Conservation (phyloP, 2,888 invertebrate species). For the Euspilapteryx auroguttella region DNA sequence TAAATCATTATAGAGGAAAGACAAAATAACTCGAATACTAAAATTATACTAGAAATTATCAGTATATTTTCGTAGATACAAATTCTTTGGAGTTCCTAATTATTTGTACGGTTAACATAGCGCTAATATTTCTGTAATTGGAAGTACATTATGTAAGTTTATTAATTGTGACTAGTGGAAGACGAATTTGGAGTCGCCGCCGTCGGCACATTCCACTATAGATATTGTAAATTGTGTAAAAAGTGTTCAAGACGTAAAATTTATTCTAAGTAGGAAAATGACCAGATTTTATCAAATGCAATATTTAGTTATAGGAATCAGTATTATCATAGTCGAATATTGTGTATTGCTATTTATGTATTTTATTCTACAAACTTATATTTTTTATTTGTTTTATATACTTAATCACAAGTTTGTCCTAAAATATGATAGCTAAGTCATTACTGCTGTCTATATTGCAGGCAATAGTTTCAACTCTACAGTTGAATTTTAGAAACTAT, state of each 20-base stretch:
- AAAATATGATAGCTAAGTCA: no score
- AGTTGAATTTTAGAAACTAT: no score
- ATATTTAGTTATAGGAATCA: constrained; percentile 53
- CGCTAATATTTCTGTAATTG: background rate
- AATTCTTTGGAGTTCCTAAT: constrained; percentile 51
- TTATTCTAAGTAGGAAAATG: constrained; percentile 30
- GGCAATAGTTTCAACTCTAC: no score
- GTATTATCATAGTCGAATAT: constrained; percentile 55
- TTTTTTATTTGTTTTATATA: no score
- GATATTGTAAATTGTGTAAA: constrained; percentile 42
- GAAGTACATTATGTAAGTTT: no score
- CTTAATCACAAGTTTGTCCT: no score
- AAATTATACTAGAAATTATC: no score
- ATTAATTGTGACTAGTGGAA: no score
- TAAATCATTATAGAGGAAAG: no score
- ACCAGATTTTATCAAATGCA: constrained; percentile 60
- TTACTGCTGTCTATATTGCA: no score
- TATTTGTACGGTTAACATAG: constrained; percentile 15
- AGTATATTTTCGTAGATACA: constrained; percentile 15
- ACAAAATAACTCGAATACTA: constrained; percentile 41
- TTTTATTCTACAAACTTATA: no score
- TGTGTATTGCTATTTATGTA: constrained; percentile 40
- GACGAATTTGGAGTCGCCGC: no score
- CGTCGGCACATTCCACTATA: constrained; percentile 35
- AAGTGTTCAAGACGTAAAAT: constrained; percentile 24